These are phyloP conservation scores for Periplaneta americana DNA, from an alignment of 1,140 invertebrate genomes.

Conservation along the genomic window DNA sequence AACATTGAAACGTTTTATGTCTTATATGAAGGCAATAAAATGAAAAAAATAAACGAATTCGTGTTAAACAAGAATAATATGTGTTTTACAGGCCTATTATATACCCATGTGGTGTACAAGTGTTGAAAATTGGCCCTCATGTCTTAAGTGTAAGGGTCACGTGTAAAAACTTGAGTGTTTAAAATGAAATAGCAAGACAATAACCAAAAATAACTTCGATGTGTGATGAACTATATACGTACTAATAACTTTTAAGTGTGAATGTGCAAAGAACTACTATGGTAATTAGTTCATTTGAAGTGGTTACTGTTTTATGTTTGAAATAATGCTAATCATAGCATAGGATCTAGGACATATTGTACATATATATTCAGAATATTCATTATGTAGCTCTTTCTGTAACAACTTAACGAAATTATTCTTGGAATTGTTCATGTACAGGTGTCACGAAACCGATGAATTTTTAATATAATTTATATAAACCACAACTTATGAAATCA, in stretches of 20 bases:
- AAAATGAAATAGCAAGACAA: neutral
- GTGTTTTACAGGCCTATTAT: neutral
- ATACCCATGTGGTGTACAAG: neutral
- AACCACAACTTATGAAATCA: no score
- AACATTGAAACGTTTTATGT: neutral
- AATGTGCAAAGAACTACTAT: neutral
- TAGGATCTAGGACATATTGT: neutral
- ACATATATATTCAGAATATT: neutral
- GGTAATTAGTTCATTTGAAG: neutral
- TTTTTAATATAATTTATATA: no score
- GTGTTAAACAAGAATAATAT: neutral
- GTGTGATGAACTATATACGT: neutral
- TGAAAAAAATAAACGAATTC: neutral
- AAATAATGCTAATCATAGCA: neutral
- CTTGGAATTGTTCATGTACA: neutral
- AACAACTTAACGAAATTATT: neutral
- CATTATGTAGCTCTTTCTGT: neutral
- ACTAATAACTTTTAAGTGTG: neutral
- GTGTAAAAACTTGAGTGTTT: neutral
- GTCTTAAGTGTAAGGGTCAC: neutral
- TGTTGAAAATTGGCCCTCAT: neutral
- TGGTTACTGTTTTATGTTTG: neutral
- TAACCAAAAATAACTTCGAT: neutral
- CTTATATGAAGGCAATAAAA: neutral
- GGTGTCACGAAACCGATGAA: neutral